A percentile compares a stretch with the other conserved stretches of the same genome.
These are phyloP conservation scores for Eremophila alpestris DNA, from an alignment of 2,797 vertebrate genomes.

Conservation along the genomic window DNA sequence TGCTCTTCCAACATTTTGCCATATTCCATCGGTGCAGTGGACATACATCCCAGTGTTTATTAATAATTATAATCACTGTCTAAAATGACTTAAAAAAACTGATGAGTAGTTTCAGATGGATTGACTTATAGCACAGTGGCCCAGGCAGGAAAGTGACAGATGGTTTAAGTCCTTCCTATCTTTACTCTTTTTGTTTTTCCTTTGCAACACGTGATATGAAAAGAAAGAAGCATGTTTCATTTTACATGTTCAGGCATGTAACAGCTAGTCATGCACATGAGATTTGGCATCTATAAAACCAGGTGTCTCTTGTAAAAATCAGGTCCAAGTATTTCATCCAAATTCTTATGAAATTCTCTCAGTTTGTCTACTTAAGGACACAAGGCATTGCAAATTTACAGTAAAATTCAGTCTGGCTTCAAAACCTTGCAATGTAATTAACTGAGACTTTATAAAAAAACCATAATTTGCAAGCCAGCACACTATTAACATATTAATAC, in stretches of 20 bases:
- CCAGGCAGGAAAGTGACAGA: background rate
- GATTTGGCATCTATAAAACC: background rate
- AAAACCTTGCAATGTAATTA: conserved; percentile 64
- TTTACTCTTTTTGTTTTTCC: background rate
- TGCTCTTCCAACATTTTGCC: background rate
- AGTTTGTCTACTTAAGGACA: conserved; percentile 46
- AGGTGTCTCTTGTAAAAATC: background rate
- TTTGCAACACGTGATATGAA: background rate
- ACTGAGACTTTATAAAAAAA: conserved; percentile 61
- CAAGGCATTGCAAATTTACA: conserved; percentile 49
- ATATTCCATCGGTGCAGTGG: background rate
- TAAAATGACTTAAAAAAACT: background rate
- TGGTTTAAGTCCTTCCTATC: background rate
- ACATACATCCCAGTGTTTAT: background rate
- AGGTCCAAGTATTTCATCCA: conserved; percentile 21
- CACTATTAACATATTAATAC: conserved; percentile 67
- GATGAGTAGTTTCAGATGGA: background rate
- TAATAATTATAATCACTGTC: background rate
- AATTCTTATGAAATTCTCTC: conserved; percentile 25
- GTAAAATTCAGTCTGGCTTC: conserved; percentile 48
- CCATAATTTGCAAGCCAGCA: conserved; percentile 55
- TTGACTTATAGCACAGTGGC: background rate
- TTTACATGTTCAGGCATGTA: background rate
- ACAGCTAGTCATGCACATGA: background rate
- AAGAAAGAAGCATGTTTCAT: background rate